Base-by-base conservation (phyloP, 2,888 invertebrate species). In the Agriopis aurantiaria region DNA sequence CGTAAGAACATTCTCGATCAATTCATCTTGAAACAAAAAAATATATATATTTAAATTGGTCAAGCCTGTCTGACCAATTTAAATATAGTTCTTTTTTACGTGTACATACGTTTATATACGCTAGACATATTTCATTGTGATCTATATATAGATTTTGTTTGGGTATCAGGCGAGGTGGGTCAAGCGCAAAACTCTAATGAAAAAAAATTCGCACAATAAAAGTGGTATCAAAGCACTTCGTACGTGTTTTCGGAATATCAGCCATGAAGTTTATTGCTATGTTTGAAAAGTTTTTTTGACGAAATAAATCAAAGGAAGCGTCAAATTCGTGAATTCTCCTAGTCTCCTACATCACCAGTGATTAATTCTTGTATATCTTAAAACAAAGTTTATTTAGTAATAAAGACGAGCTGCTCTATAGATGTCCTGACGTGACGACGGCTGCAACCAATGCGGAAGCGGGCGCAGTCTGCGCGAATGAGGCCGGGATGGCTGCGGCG, bases 381-480 rank as follows among this genome's bases (percentile, higher is more conserved):
- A 43, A 9, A 43, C 43, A 43, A 43, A 52, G 52, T 52, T 40
- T n/a, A 55, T 40, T 55, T 33, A 23, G 56, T 55, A n/a, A 41
- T 40, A n/a, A 8, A 41, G 56, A 17, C 75, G 82, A 85, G 80
- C 88, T 80, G 82, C 90, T 82, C 92, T 89, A 88, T 89, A 87
- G 84, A 83, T 86, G 85, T 92, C 88, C 84, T 78, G 75, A 83
- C 81, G 88, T 91, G 92, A 91, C 93, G 91, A 88, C 83, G 88
- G 82, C 80, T 81, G 84, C 85, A 83, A 88, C 88, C 92, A 93
- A 93, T 93, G 93, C 93, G 93, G 93, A 93, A 93, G 83, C 86
- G 80, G 76, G 78, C 81, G 81, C 80, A 80, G 87, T 87, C 85
- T 86, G 84, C 85, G 80, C 91, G 86, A 93, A 93, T 91, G 92